These are phyloP conservation scores for Lottia gigantea DNA, from an alignment of 2,888 invertebrate species.

Conservation along the genomic window DNA sequence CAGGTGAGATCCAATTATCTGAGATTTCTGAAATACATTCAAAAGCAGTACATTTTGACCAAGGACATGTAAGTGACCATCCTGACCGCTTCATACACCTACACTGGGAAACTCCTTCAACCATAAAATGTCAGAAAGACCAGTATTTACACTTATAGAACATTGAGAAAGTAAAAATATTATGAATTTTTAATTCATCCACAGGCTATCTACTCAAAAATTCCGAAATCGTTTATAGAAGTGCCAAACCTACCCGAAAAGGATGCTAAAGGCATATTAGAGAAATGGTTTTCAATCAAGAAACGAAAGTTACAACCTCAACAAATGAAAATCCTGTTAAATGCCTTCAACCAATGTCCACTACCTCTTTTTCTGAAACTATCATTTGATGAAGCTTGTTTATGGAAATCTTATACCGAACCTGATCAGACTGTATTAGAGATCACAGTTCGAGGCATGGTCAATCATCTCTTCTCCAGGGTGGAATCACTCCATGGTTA, in stretches of 20 bases:
- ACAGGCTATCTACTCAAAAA: slow-evolving; percentile 7
- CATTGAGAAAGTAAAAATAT: neutral
- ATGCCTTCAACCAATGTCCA: slow-evolving; percentile 34
- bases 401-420: slow-evolving; percentile 43
- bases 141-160: neutral
- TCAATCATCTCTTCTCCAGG: slow-evolving; percentile 35
- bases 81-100: too few species aligned
- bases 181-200: too few species aligned
- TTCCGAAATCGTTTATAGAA: slow-evolving; percentile 14
- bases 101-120: too few species aligned
- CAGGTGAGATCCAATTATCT: slow-evolving; percentile 16
- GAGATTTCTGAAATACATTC: too few species aligned
- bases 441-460: slow-evolving; percentile 34
- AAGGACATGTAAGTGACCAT: neutral
- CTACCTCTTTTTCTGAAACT: slow-evolving; percentile 47
- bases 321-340: slow-evolving; percentile 33
- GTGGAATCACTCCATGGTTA: slow-evolving; percentile 45
- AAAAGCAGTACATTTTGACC: neutral
- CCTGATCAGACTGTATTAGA: slow-evolving; percentile 28
- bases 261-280: slow-evolving; percentile 36
- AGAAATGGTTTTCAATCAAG: slow-evolving; percentile 35
- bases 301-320: slow-evolving; percentile 31
- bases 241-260: slow-evolving; percentile 24
- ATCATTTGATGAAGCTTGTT: slow-evolving; percentile 42
- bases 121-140: too few species aligned